These are phyloP conservation scores for Cylloceria caligata DNA, from an alignment of 2,888 invertebrate genomes.

Conservation along the genomic window DNA sequence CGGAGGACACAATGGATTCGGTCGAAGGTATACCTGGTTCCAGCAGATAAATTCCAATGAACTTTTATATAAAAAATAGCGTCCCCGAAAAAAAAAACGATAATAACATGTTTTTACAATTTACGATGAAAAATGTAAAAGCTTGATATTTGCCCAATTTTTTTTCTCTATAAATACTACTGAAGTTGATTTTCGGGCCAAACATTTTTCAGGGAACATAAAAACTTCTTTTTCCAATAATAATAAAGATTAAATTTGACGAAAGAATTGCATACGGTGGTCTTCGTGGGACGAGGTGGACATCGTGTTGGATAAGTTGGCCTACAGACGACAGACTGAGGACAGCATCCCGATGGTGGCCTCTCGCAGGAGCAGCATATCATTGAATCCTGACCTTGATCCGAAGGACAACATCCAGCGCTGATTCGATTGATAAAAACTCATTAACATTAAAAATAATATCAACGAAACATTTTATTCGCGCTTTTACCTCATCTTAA, in stretches of 20 bases:
- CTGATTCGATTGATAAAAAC: neutral
- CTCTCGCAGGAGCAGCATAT: conserved; percentile 37
- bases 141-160: neutral
- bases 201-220: neutral
- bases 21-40: conserved; percentile 72
- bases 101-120: neutral
- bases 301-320: conserved; percentile 46
- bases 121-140: neutral
- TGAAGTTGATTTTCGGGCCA: neutral
- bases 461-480: neutral
- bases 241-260: neutral
- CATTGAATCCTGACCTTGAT: conserved; percentile 16
- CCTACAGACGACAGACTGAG: conserved; percentile 48
- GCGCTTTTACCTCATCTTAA: conserved; percentile 51
- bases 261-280: conserved; percentile 66
- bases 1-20: conserved; percentile 72
- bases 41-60: too few species aligned
- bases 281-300: conserved; percentile 66
- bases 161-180: neutral
- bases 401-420: conserved; percentile 20
- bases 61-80: too few species aligned
- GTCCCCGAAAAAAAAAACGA: neutral
- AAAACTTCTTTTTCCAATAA: neutral
- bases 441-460: neutral
- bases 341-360: conserved; percentile 25